A percentile compares a stretch with the other conserved stretches of the same genome.
These are phyloP conservation scores for Rhinophrynus dorsalis DNA, from an alignment of 2,797 vertebrate genomes.

Conservation along the genomic window DNA sequence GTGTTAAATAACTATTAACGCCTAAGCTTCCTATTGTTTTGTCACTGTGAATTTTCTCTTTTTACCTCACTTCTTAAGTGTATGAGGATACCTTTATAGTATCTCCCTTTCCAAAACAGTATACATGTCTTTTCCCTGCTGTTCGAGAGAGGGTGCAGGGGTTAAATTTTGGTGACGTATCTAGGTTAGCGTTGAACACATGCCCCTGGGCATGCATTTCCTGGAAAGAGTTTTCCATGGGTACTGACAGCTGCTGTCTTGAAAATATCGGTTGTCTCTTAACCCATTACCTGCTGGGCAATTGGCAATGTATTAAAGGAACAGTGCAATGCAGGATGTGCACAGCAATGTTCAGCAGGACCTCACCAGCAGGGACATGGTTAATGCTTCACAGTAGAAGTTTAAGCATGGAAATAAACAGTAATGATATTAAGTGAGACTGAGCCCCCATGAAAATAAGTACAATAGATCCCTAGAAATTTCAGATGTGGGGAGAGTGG, in stretches of 20 bases:
- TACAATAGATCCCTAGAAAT: neutral
- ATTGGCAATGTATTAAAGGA: neutral
- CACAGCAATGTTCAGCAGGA: neutral
- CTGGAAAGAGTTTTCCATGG: neutral
- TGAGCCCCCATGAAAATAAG: neutral
- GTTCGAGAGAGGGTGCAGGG: neutral
- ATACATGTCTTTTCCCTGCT: neutral
- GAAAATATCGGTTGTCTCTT: neutral
- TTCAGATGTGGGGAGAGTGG: neutral
- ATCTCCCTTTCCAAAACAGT: neutral
- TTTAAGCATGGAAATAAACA: neutral
- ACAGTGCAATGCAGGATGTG: neutral
- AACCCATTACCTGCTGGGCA: neutral
- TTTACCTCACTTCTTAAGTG: no score
- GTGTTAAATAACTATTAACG: no score
- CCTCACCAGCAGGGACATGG: neutral
- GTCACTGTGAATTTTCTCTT: no score
- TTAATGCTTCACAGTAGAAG: neutral
- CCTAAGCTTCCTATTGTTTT: no score
- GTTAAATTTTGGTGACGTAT: neutral
- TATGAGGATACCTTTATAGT: no score
- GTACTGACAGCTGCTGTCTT: neutral
- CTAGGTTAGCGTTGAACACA: neutral
- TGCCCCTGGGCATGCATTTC: neutral
- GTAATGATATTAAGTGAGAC: constrained; percentile 13